phyloP scores from a whole-genome alignment of 2,797 vertebrate genomes.

The Poliocrania exsul region DNA sequence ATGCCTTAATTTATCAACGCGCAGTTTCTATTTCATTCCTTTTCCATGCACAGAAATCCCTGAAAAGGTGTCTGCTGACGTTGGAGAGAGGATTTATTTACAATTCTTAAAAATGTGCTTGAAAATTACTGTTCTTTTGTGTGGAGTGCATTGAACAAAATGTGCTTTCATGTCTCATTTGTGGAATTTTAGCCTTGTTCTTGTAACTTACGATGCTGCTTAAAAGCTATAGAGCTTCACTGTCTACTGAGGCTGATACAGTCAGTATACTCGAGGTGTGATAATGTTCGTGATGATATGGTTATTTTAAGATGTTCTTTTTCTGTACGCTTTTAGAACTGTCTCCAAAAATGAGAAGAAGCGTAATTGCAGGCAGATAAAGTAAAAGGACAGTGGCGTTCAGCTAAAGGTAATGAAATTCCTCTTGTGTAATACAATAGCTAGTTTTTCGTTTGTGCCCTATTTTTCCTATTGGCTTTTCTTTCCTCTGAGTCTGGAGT shows the following conservation, averaged over 20 bases:
- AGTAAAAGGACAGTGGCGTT: background rate
- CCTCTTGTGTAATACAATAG: background rate
- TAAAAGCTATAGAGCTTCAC: background rate
- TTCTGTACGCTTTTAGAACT: background rate
- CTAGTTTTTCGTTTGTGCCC: background rate
- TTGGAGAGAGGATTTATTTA: background rate
- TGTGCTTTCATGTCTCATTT: background rate
- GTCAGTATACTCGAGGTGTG: background rate
- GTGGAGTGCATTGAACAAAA: background rate
- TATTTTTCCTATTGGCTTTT: background rate
- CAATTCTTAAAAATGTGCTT: background rate
- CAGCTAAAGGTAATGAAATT: constrained; percentile 31
- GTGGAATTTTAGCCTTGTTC: background rate
- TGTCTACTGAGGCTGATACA: background rate
- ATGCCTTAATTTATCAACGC: background rate
- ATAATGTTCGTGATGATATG: background rate
- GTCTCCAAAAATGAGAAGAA: background rate
- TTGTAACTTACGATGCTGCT: background rate
- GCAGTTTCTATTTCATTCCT: background rate
- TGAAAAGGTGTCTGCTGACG: background rate
- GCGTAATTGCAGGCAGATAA: background rate
- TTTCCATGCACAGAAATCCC: background rate
- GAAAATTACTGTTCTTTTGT: background rate
- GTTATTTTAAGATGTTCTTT: background rate
- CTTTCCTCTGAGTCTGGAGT: background rate